Evolutionary conservation across 2,113 vertebrate genomes (phyloP).

Genomic region (Lynx canadensis): DNA sequence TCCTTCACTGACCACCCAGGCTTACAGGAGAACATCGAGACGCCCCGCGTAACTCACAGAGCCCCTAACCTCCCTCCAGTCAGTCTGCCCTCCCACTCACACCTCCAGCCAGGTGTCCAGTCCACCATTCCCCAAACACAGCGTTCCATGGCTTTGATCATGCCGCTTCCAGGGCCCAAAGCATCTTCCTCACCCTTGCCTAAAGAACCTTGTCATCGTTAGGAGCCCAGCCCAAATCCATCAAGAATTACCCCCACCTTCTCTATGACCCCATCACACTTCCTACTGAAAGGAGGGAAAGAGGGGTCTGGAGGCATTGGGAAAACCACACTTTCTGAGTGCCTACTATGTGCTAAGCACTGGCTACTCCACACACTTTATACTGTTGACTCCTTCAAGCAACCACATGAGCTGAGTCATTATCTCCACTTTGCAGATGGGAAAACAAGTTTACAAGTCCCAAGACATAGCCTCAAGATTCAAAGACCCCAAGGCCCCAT

Average conservation of each 20-base stretch:
- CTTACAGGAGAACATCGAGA: neutral
- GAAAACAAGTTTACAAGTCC: neutral
- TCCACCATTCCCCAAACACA: neutral
- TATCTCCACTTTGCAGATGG: neutral
- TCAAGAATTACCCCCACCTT: neutral
- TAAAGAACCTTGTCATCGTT: neutral
- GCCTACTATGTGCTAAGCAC: no score
- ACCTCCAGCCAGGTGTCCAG: neutral
- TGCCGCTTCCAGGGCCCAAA: neutral
- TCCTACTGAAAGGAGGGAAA: neutral
- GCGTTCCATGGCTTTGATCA: fast-evolving
- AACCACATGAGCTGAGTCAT: neutral
- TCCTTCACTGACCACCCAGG: neutral
- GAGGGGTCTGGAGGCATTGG: fast-evolving
- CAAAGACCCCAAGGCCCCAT: neutral
- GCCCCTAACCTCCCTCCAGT: neutral
- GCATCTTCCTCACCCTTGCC: neutral
- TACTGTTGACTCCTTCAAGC: neutral
- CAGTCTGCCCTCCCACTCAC: neutral
- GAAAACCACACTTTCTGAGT: neutral
- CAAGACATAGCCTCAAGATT: neutral
- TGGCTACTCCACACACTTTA: neutral
- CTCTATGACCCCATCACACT: neutral
- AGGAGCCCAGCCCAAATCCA: neutral
- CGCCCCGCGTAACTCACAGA: neutral